Conservation (phyloP, 2,888 invertebrate species). For the Agriopis marginaria region DNA sequence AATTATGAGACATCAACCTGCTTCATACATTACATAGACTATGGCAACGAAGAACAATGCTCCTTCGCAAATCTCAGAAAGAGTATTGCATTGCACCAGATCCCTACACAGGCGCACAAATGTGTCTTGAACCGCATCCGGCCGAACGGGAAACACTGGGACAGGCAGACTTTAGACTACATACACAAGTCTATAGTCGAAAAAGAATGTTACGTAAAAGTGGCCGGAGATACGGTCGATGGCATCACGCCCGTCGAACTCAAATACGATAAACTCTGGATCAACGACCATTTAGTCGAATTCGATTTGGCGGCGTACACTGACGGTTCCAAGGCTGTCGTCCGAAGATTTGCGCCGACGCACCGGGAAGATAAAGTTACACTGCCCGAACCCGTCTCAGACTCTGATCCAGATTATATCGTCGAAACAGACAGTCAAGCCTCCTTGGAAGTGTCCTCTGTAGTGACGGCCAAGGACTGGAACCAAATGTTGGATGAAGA, state of each 20-base stretch:
- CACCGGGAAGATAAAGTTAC: not conserved
- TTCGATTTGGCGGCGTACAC: slow-evolving; percentile 74
- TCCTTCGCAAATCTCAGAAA: slow-evolving; percentile 85
- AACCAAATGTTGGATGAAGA: slow-evolving; percentile 67
- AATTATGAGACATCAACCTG: slow-evolving; percentile 70
- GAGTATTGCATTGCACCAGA: slow-evolving; percentile 87
- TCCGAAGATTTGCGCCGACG: slow-evolving; percentile 59
- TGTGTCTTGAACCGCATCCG: slow-evolving; percentile 82
- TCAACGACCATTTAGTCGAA: slow-evolving; percentile 81
- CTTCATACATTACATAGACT: slow-evolving; percentile 91
- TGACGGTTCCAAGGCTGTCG: slow-evolving; percentile 66
- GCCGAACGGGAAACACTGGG: slow-evolving; percentile 76
- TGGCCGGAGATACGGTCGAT: slow-evolving; percentile 67
- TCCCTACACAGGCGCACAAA: slow-evolving; percentile 89
- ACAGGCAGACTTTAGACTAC: slow-evolving; percentile 84
- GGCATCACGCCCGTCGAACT: slow-evolving; percentile 69
- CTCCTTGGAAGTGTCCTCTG: slow-evolving; percentile 54
- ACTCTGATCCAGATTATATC: slow-evolving; percentile 71
- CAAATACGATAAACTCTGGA: slow-evolving; percentile 70
- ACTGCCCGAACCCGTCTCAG: slow-evolving; percentile 43
- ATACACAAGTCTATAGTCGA: slow-evolving; percentile 87
- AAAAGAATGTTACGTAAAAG: slow-evolving; percentile 81
- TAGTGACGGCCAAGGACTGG: slow-evolving; percentile 64
- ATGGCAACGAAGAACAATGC: slow-evolving; percentile 91
- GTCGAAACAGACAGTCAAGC: slow-evolving; percentile 57